Base-by-base conservation (phyloP, 2,113 vertebrate species). In the Takifugu bimaculatus region DNA sequence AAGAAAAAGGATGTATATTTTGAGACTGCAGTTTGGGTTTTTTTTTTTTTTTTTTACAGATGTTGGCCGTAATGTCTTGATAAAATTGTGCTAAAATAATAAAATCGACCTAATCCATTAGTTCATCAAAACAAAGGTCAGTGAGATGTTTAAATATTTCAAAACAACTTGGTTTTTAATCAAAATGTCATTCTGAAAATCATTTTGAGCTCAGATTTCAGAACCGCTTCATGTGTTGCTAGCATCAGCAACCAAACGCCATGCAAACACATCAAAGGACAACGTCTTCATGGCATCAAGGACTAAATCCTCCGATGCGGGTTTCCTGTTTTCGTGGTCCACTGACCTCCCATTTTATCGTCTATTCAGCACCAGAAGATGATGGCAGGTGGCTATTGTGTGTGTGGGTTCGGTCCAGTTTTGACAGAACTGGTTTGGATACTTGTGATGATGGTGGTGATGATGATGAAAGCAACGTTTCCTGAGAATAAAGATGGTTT, bases 1-100 rank as follows among this genome's bases (percentile, higher is more conserved):
- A 81, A 87, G 81, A 82, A 83, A 81, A 82, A 82, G 87, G 85
- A 85, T 90, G 90, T 91, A 91, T 92, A 89, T 91, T 91, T 91
- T 91, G 82, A 87, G 82, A 87, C 73, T 83, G 88, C 85, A 88
- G 76, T 74, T 6, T 39, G 5, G 4, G 5, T 2, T 35, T 35
- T 5, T 35, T 29, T 39, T 39, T 39, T 73, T 84, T 90, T 89
- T 90, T 88, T 90, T 88, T 89, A 88, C 84, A 43, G 76, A 87
- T 85, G 75, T 74, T 77, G 27, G 82, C 85, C 85, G 75, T 82
- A 78, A 70, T 63, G 85, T 81, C 66, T 78, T 77, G 57, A 80
- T 78, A 67, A 54, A 82, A 65, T 76, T 80, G 75, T 88, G 49
- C 70, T 60, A 58, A 72, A 50, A 63, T 53, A 64, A 69, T 49